These are phyloP conservation scores for Sebastes matsubarae DNA, from an alignment of 2,797 vertebrate species.

Conservation along the genomic window DNA sequence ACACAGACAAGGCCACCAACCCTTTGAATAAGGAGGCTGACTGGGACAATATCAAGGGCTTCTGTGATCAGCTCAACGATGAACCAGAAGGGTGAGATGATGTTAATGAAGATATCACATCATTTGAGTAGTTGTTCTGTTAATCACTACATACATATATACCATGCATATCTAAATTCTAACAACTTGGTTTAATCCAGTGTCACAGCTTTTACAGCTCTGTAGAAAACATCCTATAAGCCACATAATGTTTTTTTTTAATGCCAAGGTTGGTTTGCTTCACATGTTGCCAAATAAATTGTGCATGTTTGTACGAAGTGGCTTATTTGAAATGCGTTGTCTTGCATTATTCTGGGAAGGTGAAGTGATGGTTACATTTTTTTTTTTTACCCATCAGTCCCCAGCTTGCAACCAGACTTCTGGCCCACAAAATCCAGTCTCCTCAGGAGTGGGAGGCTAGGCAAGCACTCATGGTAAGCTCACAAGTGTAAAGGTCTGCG, in stretches of 20 bases:
- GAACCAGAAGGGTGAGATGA: constrained; percentile 92
- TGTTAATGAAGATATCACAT: not conserved
- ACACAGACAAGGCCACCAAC: constrained; percentile 92
- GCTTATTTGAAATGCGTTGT: not conserved
- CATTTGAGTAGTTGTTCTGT: not conserved
- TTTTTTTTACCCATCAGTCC: constrained; percentile 66
- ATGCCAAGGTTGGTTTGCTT: not conserved
- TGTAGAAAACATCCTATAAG: not conserved
- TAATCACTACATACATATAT: not conserved
- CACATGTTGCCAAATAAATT: not conserved
- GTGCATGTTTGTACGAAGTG: not conserved
- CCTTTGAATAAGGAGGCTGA: constrained; percentile 93
- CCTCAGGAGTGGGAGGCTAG: constrained; percentile 98
- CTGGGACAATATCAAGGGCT: constrained; percentile 91
- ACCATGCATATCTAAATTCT: not conserved
- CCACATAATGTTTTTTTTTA: not conserved
- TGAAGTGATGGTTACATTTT: rapidly evolving
- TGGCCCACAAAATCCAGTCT: constrained; percentile 98
- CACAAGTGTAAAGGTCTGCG: not conserved
- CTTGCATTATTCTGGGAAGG: not conserved
- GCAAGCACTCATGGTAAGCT: constrained; percentile 92
- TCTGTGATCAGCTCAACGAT: constrained; percentile 93
- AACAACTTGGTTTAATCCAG: not conserved
- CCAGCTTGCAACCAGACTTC: constrained; percentile 91
- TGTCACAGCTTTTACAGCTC: not conserved